Base-by-base conservation (phyloP, 2,888 invertebrate species). In the Lasioglossum figueresi region DNA sequence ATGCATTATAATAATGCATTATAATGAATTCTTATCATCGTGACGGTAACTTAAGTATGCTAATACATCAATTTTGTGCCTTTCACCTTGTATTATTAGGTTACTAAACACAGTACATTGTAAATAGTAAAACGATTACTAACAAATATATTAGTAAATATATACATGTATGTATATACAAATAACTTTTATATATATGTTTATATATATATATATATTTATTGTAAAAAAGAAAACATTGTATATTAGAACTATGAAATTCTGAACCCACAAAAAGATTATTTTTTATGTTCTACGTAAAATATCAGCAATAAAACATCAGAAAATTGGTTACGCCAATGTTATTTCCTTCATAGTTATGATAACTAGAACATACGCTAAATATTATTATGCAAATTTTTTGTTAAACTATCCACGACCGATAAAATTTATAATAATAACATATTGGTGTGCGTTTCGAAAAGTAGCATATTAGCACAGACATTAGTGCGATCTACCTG, bases 131-230 rank as follows among this genome's bases (percentile, higher is more conserved):
- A 73, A 68, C 78, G 73, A 37, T 76, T 72, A 76, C 72, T 80
- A 87, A 72, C 78, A 82, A 79, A 76, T 78, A n/a, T n/a, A n/a
- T n/a, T n/a, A n/a, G n/a, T n/a, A n/a, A n/a, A n/a, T n/a, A 85
- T 82, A 68, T 82, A 68, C 63, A 85, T 84, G 83, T 81, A 82
- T 79, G 80, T 79, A 79, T 81, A 89, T 63, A 82, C 68, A 68
- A 79, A 52, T 82, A 76, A 43, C 37, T 80, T 79, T 63, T 52
- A 48, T 27, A 27, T 63, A 81, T 76, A 70, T 80, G 77, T 71
- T 79, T 27, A 23, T 63, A 81, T n/a, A n/a, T n/a, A n/a, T n/a
- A n/a, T n/a, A n/a, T 76, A 73, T 80, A 79, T 68, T 80, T 68
- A 75, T 14, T 31, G 23, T 82, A 75, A 59, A 14, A 31, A 12